Evolutionary conservation across 2,888 invertebrate genomes (phyloP).

Genomic region (Patella depressa): DNA sequence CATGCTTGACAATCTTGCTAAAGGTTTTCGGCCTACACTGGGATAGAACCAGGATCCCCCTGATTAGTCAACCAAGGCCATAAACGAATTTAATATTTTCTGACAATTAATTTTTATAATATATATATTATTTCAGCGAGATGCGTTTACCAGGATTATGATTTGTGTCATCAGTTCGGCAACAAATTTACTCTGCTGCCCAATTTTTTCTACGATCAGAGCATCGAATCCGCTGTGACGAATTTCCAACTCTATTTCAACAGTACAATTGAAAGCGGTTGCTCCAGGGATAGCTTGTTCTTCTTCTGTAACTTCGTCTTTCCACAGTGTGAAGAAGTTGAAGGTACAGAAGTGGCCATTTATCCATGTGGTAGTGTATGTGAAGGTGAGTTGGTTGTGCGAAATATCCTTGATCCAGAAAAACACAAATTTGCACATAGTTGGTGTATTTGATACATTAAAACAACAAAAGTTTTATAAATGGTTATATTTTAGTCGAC

Average conservation of each 20-base stretch:
- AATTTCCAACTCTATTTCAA: background rate
- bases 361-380: background rate
- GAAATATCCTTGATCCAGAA: background rate
- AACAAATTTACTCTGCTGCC: background rate
- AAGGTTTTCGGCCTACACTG: too few relatives aligned
- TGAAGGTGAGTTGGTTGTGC: background rate
- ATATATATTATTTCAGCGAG: background rate
- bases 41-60: too few relatives aligned
- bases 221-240: background rate
- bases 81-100: too few relatives aligned
- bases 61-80: too few relatives aligned
- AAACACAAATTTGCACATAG: too few relatives aligned
- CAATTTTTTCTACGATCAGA: background rate
- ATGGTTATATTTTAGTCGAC: too few relatives aligned
- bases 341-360: background rate
- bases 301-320: background rate
- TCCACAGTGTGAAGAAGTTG: constrained; percentile 1
- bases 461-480: too few relatives aligned
- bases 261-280: background rate
- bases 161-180: background rate
- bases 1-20: too few relatives aligned
- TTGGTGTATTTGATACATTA: too few relatives aligned
- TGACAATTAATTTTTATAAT: too few relatives aligned
- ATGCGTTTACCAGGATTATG: background rate
- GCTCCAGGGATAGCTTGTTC: background rate